A percentile compares a stretch with the other conserved stretches of the same genome.
These are phyloP conservation scores for Burhinus oedicnemus DNA, from an alignment of 2,113 vertebrate species.

Conservation along the genomic window DNA sequence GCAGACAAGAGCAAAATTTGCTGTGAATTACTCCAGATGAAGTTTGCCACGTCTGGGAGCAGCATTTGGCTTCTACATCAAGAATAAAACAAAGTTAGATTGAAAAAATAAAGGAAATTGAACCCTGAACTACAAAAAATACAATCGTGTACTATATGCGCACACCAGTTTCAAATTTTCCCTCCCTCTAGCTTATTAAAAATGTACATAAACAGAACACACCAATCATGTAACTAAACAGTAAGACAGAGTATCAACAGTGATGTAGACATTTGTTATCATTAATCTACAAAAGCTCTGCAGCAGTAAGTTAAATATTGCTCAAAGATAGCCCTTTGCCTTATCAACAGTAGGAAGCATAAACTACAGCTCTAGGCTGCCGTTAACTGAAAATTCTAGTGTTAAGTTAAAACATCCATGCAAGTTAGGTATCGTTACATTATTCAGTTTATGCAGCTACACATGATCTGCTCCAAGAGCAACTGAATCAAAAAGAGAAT, in stretches of 20 bases:
- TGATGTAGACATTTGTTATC: rapidly evolving
- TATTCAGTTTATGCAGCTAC: rapidly evolving
- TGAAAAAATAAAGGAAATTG: neutral
- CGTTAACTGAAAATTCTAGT: neutral
- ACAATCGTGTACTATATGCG: rapidly evolving
- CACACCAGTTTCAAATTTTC: neutral
- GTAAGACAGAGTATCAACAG: rapidly evolving
- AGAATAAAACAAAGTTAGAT: neutral
- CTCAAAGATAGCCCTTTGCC: neutral
- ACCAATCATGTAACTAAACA: neutral
- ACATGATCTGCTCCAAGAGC: neutral
- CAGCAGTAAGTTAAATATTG: neutral
- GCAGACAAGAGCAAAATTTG: neutral
- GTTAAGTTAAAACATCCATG: rapidly evolving
- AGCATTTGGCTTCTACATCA: neutral
- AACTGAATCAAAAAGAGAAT: neutral
- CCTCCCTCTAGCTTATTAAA: neutral
- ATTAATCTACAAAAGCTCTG: neutral
- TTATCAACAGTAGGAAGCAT: neutral
- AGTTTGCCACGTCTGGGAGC: neutral
- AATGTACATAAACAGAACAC: neutral
- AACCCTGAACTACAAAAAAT: neutral
- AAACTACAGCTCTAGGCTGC: neutral
- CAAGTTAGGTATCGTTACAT: rapidly evolving
- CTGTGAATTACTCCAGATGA: neutral